A percentile compares a stretch with the other conserved stretches of the same genome.
phyloP scores from a whole-genome alignment of 2,797 vertebrate genomes.

The Ibycter americanus region DNA sequence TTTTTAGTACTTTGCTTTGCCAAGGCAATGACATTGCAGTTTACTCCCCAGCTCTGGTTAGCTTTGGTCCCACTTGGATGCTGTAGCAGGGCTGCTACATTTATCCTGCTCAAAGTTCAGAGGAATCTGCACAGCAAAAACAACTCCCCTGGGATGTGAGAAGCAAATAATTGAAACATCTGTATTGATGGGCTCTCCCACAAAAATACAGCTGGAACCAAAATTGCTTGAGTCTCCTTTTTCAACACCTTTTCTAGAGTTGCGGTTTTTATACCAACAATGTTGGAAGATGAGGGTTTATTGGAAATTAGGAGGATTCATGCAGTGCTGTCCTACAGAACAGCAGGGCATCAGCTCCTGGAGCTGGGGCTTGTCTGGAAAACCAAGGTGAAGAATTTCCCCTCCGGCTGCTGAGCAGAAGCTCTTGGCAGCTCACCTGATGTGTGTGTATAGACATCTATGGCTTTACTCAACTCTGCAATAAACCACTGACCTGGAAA shows the following conservation, averaged over 20 bases:
- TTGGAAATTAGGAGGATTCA: neutral
- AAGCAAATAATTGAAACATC: neutral
- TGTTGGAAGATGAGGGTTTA: accelerated
- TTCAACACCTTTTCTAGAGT: neutral
- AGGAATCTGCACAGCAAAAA: neutral
- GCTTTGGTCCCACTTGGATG: neutral
- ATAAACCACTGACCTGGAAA: neutral
- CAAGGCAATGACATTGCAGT: neutral
- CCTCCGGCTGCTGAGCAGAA: neutral
- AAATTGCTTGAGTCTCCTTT: neutral
- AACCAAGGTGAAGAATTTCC: neutral
- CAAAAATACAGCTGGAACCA: neutral
- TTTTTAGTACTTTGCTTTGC: neutral
- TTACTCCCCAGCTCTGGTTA: neutral
- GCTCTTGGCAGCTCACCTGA: neutral
- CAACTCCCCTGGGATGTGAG: neutral
- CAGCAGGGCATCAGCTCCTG: accelerated
- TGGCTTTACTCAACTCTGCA: neutral
- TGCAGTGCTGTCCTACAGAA: neutral
- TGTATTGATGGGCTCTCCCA: neutral
- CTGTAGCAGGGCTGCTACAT: neutral
- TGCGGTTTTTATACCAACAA: neutral
- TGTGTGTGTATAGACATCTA: accelerated
- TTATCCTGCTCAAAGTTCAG: neutral
- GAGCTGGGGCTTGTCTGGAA: neutral